Percentiles rank a stretch among this genome's conserved stretches.
Evolutionary conservation across 2,888 invertebrate species (phyloP).

Genomic region (Theretra japonica): DNA sequence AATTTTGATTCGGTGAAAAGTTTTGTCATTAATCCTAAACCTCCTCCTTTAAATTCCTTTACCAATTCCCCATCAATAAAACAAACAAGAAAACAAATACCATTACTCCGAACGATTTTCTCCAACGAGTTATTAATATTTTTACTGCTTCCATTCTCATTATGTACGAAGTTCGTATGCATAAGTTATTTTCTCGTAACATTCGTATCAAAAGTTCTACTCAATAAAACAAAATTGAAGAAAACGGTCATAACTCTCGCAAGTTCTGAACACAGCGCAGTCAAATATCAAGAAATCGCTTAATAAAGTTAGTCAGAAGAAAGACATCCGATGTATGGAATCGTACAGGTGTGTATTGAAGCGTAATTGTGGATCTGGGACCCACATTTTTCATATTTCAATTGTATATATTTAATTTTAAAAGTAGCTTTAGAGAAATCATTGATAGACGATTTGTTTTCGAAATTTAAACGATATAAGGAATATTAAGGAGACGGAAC

Average conservation of each 20-base stretch:
- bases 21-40: too few species aligned
- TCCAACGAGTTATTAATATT: not conserved
- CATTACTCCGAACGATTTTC: not conserved
- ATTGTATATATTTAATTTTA: not conserved
- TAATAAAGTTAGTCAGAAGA: conserved; percentile 34
- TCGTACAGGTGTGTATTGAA: conserved; percentile 13
- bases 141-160: not conserved
- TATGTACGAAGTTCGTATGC: not conserved
- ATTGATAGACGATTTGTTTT: not conserved
- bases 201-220: conserved; percentile 11
- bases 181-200: not conserved
- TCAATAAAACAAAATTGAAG: conserved; percentile 18
- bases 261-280: conserved; percentile 28
- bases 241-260: conserved; percentile 22
- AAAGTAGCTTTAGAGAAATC: not conserved
- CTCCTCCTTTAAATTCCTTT: too few species aligned
- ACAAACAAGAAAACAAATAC: not conserved
- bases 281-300: conserved; percentile 32
- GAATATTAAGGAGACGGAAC: too few species aligned
- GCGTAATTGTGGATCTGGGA: not conserved
- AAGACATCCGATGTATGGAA: conserved; percentile 21
- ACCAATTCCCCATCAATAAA: too few species aligned
- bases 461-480: too few species aligned
- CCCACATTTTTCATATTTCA: too few species aligned
- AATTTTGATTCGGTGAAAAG: too few species aligned